Evolutionary conservation across 2,888 invertebrate genomes (phyloP), one percentile per base, ranked within the genome.

Genomic region (Pollenia griseotomentosa): DNA sequence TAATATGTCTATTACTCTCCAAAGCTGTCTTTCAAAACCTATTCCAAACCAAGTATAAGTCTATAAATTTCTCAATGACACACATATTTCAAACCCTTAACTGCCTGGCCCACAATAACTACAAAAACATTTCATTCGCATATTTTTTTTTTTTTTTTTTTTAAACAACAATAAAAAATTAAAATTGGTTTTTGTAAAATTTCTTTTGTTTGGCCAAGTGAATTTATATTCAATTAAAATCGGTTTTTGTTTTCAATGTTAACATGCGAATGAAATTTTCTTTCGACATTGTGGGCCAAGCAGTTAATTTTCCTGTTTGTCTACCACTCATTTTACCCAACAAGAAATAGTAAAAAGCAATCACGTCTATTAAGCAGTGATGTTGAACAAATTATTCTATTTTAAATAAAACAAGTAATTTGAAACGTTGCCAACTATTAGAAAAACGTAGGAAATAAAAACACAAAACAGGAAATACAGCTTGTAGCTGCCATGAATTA

Each of bases 341-440:
- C 12, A 53, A 70, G 42, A 61, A 40, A 61, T 6, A 0, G 9
- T 9, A 16, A n/a, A n/a, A 61, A n/a, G 16, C n/a, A 63, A 42
- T 14, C 6, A 42, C 61, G 0, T 68, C n/a, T 51, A 14, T 40
- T 19, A 79, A 12, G 59, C 78, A 70, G 33, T 55, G 55, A 53
- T 44, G 79, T 51, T 70, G 42, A 70, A 79, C 79, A 70, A 40
- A 70, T 70, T 42, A 79, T 59, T 79, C 48, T 7, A 42, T 59
- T 51, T 40, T 14, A 14, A 59, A 59, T 44, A 61, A 70, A 59
- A 42, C 59, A 51, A 70, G 51, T 48, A 51, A 61, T n/a, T 79
- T 80, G 70, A 80, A 53, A 42, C 48, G 23, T 33, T 71, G 80
- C 70, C 71, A 80, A 55, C 16, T 70, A 44, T 51, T 42, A 16